Evolutionary conservation across 2,797 vertebrate species (phyloP).

Genomic region (Heteromormyrus szaboi): DNA sequence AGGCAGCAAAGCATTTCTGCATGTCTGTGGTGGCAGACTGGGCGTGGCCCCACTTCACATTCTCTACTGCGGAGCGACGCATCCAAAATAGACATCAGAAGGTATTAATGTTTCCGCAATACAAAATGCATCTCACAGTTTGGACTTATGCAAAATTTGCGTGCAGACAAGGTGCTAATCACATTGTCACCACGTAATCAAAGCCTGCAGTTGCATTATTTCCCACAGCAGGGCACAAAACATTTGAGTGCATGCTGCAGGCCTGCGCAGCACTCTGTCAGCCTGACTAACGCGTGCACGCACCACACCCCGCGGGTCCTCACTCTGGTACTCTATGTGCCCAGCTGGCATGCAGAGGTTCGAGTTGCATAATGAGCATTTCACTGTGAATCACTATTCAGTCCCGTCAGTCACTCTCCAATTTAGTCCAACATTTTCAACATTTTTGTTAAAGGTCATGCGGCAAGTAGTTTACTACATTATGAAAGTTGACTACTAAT

Average conservation of each 20-base stretch:
- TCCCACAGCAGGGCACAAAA: neutral
- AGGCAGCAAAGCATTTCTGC: conserved; percentile 17
- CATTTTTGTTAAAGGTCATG: neutral
- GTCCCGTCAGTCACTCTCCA: neutral
- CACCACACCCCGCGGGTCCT: neutral
- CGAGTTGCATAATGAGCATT: neutral
- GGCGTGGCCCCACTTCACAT: conserved; percentile 5
- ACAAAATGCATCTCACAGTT: neutral
- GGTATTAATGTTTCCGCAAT: neutral
- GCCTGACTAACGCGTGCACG: neutral
- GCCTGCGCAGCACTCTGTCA: neutral
- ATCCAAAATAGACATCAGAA: conserved; percentile 9
- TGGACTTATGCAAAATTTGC: neutral
- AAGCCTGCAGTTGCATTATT: neutral
- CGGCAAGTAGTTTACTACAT: neutral
- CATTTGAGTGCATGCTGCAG: neutral
- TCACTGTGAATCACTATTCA: neutral
- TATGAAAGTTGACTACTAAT: neutral
- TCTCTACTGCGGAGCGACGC: neutral
- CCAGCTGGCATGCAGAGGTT: neutral
- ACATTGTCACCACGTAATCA: neutral
- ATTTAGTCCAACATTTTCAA: neutral
- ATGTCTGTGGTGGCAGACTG: conserved; percentile 18
- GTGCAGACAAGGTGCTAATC: neutral
- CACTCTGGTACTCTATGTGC: neutral